A percentile compares a stretch with the other conserved stretches of the same genome.
Evolutionary conservation across 2,797 vertebrate genomes (phyloP).

Genomic region (Xenopus petersii): DNA sequence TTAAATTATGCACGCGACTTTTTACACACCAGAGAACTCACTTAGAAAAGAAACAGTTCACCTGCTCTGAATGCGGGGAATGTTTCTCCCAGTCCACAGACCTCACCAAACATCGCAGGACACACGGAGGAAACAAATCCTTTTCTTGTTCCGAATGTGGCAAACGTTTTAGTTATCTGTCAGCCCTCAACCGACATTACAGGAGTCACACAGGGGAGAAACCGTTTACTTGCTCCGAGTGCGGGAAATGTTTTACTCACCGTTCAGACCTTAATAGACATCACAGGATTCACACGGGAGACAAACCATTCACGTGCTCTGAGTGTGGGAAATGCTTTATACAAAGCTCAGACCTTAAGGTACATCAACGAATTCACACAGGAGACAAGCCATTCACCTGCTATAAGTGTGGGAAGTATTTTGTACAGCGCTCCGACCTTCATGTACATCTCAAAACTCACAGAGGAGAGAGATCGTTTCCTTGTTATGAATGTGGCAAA

Average conservation of each 20-base stretch:
- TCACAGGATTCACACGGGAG: neutral
- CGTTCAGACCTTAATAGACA: neutral
- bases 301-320: neutral
- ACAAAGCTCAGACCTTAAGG: neutral
- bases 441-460: neutral
- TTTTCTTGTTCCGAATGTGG: neutral
- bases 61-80: too few species aligned
- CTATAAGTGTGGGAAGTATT: neutral
- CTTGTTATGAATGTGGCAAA: neutral
- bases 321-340: neutral
- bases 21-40: too few species aligned
- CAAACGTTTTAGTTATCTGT: neutral
- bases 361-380: neutral
- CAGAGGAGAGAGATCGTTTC: neutral
- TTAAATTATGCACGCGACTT: too few species aligned
- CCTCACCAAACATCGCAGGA: too few species aligned
- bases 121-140: too few species aligned
- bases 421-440: neutral
- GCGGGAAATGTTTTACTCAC: neutral
- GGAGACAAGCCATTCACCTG: neutral
- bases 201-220: neutral
- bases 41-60: too few species aligned
- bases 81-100: too few species aligned
- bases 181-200: neutral
- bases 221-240: neutral